Base-by-base conservation (phyloP, 2,113 vertebrate species). In the Cebidichthys violaceus region DNA sequence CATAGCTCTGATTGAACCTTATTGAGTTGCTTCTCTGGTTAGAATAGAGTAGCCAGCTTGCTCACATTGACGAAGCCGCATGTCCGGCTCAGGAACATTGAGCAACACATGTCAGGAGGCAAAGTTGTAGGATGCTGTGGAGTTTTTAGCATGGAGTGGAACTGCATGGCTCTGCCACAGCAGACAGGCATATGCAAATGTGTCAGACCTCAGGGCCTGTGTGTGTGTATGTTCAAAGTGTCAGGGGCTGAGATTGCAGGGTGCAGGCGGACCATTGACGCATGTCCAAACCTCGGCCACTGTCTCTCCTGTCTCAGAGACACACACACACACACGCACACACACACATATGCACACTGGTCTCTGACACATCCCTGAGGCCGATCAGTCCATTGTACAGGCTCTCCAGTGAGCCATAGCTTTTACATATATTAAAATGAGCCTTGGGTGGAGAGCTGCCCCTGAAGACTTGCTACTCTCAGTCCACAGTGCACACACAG, bases 401-500 rank as follows among this genome's bases (percentile, higher is more conserved):
- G 73, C 83, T 90, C 89, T 92, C 91, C 91, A 91, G 90, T 92
- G 93, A 93, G 90, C 89, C 93, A 91, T 90, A 84, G 88, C 86
- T 77, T 94, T 94, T 92, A 94, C 93, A 93, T 94, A 94, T 93
- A 94, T 93, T 93, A 91, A 94, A 92, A 94, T 92, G 84, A 94
- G 89, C 77, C 84, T 81, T 90, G 90, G 90, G 91, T 91, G 82
- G 76, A 79, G 84, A 82, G 71, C 71, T 65, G 66, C 77, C 90
- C 82, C 91, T 72, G 76, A 85, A 91, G 90, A 92, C 88, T 77
- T 9, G 8, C 82, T 75, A 20, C 84, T 87, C 60, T 87, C 77
- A 85, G 77, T 82, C 82, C 82, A 84, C 64, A 81, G 37, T 62
- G 64, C 66, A 82, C 83, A 89, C 85, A 89, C 70, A 79, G 35